phyloP scores from a whole-genome alignment of 2,113 vertebrate species.

The Gadus chalcogrammus region DNA sequence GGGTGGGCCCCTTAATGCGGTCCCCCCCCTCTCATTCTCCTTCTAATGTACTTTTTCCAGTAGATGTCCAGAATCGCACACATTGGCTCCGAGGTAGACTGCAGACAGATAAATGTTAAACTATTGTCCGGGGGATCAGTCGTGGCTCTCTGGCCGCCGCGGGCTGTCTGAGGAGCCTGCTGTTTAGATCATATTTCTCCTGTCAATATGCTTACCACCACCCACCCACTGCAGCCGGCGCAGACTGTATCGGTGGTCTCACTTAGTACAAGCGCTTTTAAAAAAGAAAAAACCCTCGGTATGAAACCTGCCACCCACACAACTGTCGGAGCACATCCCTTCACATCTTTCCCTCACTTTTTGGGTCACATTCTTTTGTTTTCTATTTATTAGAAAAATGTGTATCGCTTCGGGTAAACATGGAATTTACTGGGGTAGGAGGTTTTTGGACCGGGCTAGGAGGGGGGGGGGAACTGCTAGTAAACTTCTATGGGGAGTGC shows the following conservation, averaged over 20 bases:
- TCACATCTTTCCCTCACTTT: not conserved
- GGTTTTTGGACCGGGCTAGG: not conserved
- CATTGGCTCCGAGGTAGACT: slow-evolving; percentile 52
- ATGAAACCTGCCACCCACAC: slow-evolving; percentile 6
- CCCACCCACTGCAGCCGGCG: slow-evolving; percentile 9
- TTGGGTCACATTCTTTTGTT: not conserved
- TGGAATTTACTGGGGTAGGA: not conserved
- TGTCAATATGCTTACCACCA: slow-evolving; percentile 17
- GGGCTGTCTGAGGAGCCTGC: slow-evolving; percentile 30
- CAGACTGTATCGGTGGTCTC: slow-evolving; percentile 7
- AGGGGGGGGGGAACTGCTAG: not conserved
- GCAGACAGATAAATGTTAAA: slow-evolving; percentile 71
- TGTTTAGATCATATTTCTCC: slow-evolving; percentile 50
- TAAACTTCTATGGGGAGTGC: not conserved
- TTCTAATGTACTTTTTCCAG: slow-evolving; percentile 64
- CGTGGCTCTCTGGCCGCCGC: slow-evolving; percentile 22
- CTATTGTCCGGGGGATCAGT: slow-evolving; percentile 29
- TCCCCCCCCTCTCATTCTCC: slow-evolving; percentile 34
- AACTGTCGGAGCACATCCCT: slow-evolving; percentile 8
- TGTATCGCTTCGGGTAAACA: not conserved
- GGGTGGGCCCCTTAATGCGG: slow-evolving; percentile 54
- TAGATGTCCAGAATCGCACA: slow-evolving; percentile 49
- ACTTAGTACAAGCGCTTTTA: not conserved
- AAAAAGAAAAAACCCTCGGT: not conserved
- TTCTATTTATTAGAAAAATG: not conserved